Evolutionary conservation across 1,140 invertebrate species (phyloP), one percentile per base, ranked within the genome.

Genomic region (Glossosoma conforme): DNA sequence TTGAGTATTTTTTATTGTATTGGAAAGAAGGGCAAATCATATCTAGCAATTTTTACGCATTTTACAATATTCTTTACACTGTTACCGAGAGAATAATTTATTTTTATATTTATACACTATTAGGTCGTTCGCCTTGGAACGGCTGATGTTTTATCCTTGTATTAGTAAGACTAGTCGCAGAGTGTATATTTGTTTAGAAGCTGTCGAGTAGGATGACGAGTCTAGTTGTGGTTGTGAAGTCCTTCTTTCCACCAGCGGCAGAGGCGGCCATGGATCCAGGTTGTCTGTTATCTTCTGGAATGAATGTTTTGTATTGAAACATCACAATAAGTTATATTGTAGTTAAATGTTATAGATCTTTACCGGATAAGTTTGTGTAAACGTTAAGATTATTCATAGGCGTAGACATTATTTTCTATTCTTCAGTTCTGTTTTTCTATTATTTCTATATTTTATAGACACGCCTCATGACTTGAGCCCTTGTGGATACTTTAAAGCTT

Each of bases 231-330:
- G 72, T 75, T 73, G 72, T 73, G 70, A 68, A 43, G 61, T 73
- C 70, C 72, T 72, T 72, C 70, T 73, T 70, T 68, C 66, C 69
- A 59, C 43, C 60, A 37, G 65, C 60, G 65, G 65, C 19, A 66
- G 67, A 59, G 62, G 62, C 68, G 71, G 70, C 72, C 70, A 72
- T 72, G 66, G 60, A 62, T 67, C 69, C 69, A 72, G 70, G 69
- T 69, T 70, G 70, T 69, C 54, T 47, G 50, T 62, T 61, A 60
- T 62, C 64, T 65, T 70, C 67, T 65, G 65, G 65, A 63, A 68
- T 65, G 68, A 73, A 69, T 70, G 72, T 68, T 66, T 67, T 65
- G 67, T 74, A 62, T 69, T 54, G 67, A 72, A 69, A 69, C 62
- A 68, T 70, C 66, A 67, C 65, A 66, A 66, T 22, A 37, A 10